A percentile compares a stretch with the other conserved stretches of the same genome.
Conservation (phyloP, 2,888 invertebrate species). For the Cloeon dipterum region DNA sequence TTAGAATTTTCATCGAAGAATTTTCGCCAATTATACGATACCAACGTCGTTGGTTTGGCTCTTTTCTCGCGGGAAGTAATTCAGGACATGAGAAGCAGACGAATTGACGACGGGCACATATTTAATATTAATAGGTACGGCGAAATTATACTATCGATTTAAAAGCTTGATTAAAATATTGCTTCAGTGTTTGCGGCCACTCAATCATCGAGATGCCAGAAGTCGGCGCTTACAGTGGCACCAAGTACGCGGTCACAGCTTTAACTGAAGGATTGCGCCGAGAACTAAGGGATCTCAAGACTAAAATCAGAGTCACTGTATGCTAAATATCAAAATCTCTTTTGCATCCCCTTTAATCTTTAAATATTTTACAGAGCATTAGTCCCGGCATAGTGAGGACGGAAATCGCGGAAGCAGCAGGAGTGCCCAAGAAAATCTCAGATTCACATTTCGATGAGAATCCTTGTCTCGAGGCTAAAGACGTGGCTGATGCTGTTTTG, state of each 20-base stretch:
- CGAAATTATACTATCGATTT: not conserved
- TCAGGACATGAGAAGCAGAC: not conserved
- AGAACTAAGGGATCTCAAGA: too few species aligned
- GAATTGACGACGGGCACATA: not conserved
- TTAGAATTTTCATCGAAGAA: too few species aligned
- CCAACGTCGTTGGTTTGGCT: not conserved
- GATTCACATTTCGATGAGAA: conserved; percentile 7
- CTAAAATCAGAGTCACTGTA: too few species aligned
- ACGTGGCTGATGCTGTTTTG: conserved; percentile 16
- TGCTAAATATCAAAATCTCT: too few species aligned
- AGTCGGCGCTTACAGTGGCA: too few species aligned
- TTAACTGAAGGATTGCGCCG: too few species aligned
- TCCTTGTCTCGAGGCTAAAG: conserved; percentile 12
- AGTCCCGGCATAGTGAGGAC: conserved; percentile 7
- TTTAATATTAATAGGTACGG: not conserved
- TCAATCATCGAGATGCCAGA: too few species aligned
- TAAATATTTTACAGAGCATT: conserved; percentile 4
- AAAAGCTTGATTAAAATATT: too few species aligned
- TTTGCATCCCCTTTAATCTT: too few species aligned
- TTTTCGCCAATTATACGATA: not conserved
- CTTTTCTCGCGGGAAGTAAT: not conserved
- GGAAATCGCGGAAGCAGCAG: conserved; percentile 4
- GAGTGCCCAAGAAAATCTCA: not conserved
- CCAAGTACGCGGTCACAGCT: too few species aligned
- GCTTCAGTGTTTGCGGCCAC: too few species aligned